Percentiles rank a stretch among this genome's conserved stretches.
Evolutionary conservation across 2,888 invertebrate species (phyloP).

Genomic region (Agriopis marginaria): DNA sequence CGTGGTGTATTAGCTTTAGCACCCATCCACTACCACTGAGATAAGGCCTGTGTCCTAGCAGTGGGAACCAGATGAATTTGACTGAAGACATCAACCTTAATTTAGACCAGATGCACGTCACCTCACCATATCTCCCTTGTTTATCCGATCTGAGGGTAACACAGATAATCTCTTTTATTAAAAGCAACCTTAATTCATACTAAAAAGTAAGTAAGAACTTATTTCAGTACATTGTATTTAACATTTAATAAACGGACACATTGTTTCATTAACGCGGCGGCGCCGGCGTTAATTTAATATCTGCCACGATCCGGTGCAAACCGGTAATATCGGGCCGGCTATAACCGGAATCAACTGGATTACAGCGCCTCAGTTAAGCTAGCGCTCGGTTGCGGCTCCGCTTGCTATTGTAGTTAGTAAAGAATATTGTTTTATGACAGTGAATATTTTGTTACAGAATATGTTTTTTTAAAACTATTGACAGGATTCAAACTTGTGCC

Average conservation of each 20-base stretch:
- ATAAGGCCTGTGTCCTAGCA: no score
- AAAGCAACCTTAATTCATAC: background rate
- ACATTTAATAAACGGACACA: slow-evolving; percentile 23
- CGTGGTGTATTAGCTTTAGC: no score
- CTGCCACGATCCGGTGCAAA: slow-evolving; percentile 40
- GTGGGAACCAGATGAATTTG: no score
- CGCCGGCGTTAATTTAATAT: slow-evolving; percentile 46
- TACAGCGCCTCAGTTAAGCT: slow-evolving; percentile 35
- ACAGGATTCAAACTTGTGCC: no score
- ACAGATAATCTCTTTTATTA: slow-evolving; percentile 1
- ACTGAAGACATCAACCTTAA: no score
- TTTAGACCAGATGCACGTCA: no score
- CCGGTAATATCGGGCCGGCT: slow-evolving; percentile 48
- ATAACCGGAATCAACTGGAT: slow-evolving; percentile 53
- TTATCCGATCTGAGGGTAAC: background rate
- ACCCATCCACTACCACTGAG: no score
- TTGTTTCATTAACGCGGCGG: slow-evolving; percentile 34
- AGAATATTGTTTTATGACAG: background rate
- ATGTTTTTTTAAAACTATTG: no score
- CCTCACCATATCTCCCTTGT: no score
- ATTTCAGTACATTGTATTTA: slow-evolving; percentile 21
- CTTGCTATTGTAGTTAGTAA: slow-evolving; percentile 9
- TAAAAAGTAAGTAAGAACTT: slow-evolving; percentile 12
- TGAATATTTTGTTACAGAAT: background rate
- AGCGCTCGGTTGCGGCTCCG: slow-evolving; percentile 8